Conservation (phyloP, 2,113 vertebrate genomes). For the Takifugu bimaculatus region DNA sequence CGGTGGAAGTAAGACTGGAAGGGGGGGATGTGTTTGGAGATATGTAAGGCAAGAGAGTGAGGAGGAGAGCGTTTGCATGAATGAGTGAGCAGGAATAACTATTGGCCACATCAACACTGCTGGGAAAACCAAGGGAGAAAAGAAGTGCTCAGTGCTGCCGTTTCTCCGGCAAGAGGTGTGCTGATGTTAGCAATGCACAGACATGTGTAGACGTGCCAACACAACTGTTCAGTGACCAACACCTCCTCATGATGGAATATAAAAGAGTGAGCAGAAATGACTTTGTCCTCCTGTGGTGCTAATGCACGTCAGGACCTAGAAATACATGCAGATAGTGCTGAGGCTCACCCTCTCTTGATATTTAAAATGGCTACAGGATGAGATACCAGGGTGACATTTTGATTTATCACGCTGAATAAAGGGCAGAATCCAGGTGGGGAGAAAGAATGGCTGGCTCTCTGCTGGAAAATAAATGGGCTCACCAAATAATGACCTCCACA, state of each 20-base stretch:
- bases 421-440: too few species aligned
- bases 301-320: background rate
- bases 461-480: too few species aligned
- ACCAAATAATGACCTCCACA: too few species aligned
- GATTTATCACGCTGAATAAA: background rate
- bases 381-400: background rate
- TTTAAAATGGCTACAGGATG: background rate
- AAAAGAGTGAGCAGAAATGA: background rate
- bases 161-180: constrained; percentile 22
- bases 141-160: constrained; percentile 19
- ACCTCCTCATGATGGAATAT: constrained; percentile 4
- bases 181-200: constrained; percentile 38
- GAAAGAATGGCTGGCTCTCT: too few species aligned
- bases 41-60: constrained; percentile 15
- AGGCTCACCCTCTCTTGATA: background rate
- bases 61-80: constrained; percentile 56
- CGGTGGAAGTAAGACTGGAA: constrained; percentile 10
- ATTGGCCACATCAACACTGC: constrained; percentile 47
- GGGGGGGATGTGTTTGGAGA: constrained; percentile 18
- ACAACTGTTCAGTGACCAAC: background rate
- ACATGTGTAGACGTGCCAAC: constrained; percentile 27
- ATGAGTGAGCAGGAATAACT: constrained; percentile 66
- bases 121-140: constrained; percentile 37
- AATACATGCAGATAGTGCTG: background rate
- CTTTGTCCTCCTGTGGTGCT: background rate